These are phyloP conservation scores for Pachyuromys duprasi DNA, from an alignment of 2,797 vertebrate species.

Conservation along the genomic window DNA sequence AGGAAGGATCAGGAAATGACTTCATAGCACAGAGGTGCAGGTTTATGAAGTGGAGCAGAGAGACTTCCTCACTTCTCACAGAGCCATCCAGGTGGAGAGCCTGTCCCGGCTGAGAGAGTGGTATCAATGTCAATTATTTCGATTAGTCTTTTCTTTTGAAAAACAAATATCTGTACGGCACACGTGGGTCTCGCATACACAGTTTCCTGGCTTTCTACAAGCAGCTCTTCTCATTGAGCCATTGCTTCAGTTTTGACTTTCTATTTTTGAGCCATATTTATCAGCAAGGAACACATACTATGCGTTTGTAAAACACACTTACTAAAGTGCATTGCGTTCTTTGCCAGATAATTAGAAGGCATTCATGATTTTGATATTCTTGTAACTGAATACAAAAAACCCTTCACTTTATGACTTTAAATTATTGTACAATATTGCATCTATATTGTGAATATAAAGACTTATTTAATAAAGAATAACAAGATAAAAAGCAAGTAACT, in stretches of 20 bases:
- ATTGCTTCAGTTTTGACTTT: neutral
- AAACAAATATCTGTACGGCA: neutral
- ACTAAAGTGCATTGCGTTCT: neutral
- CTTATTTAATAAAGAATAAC: neutral
- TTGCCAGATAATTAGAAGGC: neutral
- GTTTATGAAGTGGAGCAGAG: fast-evolving
- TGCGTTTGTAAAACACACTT: neutral
- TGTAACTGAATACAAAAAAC: neutral
- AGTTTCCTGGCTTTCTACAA: neutral
- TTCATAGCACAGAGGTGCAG: neutral
- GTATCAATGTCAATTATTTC: fast-evolving
- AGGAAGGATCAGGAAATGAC: neutral
- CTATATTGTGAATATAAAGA: neutral
- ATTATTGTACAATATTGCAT: neutral
- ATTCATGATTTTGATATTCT: neutral
- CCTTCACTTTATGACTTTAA: neutral
- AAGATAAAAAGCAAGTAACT: neutral
- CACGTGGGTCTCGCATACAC: neutral
- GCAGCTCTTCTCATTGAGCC: neutral
- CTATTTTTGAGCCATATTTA: neutral
- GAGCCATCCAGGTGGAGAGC: fast-evolving
- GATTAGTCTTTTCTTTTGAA: neutral
- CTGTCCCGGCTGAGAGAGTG: fast-evolving
- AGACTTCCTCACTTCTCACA: no score
- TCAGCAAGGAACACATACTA: neutral